Evolutionary conservation across 1,140 invertebrate species (phyloP).

Genomic region (Ips nitidus): DNA sequence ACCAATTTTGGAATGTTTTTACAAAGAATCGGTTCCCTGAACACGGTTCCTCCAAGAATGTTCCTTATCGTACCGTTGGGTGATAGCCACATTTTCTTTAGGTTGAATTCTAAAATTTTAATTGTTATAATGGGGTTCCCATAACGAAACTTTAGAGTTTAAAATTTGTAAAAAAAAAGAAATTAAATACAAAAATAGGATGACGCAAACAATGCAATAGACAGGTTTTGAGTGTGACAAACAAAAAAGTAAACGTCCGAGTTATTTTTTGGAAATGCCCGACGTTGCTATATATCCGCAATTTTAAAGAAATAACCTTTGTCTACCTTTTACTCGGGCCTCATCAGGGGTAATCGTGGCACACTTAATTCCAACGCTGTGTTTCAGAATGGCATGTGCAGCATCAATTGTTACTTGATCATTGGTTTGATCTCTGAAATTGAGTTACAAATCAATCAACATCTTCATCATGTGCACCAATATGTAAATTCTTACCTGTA

Average conservation of each 20-base stretch:
- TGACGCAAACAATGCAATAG: no score
- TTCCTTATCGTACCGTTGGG: conserved; percentile 92
- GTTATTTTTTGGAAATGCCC: background rate
- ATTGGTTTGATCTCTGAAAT: conserved; percentile 73
- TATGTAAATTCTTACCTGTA: conserved; percentile 54
- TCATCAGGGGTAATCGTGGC: conserved; percentile 92
- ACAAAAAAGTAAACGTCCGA: background rate
- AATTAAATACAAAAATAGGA: no score
- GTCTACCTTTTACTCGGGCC: conserved; percentile 77
- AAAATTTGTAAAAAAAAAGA: no score
- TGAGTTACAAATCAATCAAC: background rate
- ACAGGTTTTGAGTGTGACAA: no score
- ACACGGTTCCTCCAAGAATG: conserved; percentile 88
- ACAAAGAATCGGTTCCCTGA: conserved; percentile 88
- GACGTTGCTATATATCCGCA: background rate
- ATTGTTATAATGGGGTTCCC: background rate
- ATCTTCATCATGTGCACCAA: background rate
- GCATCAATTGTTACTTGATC: conserved; percentile 88
- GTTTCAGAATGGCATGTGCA: conserved; percentile 82
- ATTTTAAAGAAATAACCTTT: background rate
- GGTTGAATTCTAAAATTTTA: conserved; percentile 72
- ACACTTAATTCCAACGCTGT: conserved; percentile 92
- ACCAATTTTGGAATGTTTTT: conserved; percentile 85
- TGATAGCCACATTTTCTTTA: conserved; percentile 92
- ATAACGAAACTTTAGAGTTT: background rate